A percentile compares a stretch with the other conserved stretches of the same genome.
These are phyloP conservation scores for Norana najaformis DNA, from an alignment of 2,888 invertebrate species.

Conservation along the genomic window DNA sequence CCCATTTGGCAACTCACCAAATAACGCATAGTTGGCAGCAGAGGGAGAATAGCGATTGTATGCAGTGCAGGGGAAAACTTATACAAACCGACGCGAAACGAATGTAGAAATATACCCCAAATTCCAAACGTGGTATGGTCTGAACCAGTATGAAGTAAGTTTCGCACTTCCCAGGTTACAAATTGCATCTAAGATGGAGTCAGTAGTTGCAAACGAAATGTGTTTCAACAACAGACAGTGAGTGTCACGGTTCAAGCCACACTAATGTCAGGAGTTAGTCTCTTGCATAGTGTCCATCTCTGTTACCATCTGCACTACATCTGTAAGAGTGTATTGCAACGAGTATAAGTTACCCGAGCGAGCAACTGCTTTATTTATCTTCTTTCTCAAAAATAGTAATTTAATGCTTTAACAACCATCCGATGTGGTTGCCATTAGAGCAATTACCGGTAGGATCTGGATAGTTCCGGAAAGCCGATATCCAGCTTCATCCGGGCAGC, in stretches of 20 bases:
- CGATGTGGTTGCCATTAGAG: background rate
- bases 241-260: background rate
- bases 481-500: background rate
- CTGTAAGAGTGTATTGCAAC: background rate
- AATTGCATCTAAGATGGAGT: too few relatives aligned
- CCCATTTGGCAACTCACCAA: background rate
- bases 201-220: background rate
- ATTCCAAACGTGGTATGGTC: background rate
- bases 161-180: too few relatives aligned
- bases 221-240: background rate
- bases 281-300: background rate
- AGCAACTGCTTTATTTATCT: conserved; percentile 1
- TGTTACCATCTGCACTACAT: background rate
- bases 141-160: too few relatives aligned
- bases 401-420: background rate
- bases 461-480: background rate
- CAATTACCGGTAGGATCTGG: too few relatives aligned
- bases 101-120: background rate
- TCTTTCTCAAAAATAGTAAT: background rate
- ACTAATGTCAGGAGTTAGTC: too few relatives aligned
- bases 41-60: background rate
- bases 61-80: background rate
- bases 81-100: background rate
- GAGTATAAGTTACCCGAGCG: background rate
- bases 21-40: background rate